phyloP scores from a whole-genome alignment of 2,113 vertebrate genomes.

The Eolophus roseicapilla region DNA sequence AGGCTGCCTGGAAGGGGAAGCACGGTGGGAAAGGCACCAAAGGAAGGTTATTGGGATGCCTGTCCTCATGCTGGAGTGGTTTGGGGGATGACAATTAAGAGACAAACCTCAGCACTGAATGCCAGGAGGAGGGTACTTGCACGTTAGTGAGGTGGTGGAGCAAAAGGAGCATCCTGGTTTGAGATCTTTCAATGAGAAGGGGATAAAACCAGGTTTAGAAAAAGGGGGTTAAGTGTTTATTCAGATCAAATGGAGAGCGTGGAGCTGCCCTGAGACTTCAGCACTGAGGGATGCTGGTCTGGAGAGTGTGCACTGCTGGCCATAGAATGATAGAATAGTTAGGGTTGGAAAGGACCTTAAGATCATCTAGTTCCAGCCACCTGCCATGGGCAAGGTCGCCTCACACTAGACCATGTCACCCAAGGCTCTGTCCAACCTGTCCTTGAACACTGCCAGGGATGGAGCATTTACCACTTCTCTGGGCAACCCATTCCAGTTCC shows the following conservation, averaged over 20 bases:
- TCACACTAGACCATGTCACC: background rate
- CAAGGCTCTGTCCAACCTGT: background rate
- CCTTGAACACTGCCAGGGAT: background rate
- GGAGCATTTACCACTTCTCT: background rate
- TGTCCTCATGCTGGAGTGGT: background rate
- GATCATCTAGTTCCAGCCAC: background rate
- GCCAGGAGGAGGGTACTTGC: background rate
- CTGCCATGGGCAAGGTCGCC: background rate
- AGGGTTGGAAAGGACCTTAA: background rate
- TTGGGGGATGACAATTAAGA: conserved; percentile 12
- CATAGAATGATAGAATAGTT: background rate
- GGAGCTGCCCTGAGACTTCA: background rate
- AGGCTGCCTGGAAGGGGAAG: background rate
- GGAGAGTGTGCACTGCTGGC: background rate
- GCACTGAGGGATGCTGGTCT: background rate
- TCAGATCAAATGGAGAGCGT: background rate
- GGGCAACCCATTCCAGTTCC: background rate
- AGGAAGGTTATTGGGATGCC: background rate
- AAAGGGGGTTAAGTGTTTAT: background rate
- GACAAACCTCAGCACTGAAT: background rate
- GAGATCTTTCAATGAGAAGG: background rate
- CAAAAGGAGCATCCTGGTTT: background rate
- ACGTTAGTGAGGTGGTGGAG: fast-evolving
- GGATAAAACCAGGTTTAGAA: background rate
- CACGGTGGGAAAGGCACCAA: background rate